Evolutionary conservation across 2,797 vertebrate species (phyloP).

Genomic region (Phoxinus dragarum): DNA sequence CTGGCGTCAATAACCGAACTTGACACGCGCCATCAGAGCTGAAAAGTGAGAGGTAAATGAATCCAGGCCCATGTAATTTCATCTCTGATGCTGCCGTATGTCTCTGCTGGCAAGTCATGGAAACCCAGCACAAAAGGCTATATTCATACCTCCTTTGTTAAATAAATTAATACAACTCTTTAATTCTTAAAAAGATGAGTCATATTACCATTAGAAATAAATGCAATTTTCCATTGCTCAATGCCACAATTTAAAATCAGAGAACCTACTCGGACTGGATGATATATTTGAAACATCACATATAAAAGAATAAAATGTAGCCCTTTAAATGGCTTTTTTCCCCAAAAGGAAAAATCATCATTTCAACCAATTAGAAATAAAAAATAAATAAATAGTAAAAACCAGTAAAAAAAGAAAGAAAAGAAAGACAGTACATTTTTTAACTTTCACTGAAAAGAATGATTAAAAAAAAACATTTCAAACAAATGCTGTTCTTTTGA

Average conservation of each 20-base stretch:
- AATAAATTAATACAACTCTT: constrained; percentile 50
- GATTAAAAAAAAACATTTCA: not conserved
- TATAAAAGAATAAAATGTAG: not conserved
- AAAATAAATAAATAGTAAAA: not conserved
- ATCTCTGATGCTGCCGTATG: constrained; percentile 31
- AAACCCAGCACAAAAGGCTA: constrained; percentile 45
- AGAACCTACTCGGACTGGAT: not conserved
- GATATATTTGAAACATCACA: not conserved
- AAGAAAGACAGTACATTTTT: not conserved
- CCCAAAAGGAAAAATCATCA: not conserved
- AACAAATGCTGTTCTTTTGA: not conserved
- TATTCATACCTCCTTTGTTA: constrained; percentile 48
- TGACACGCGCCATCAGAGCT: not conserved
- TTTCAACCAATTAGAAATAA: not conserved
- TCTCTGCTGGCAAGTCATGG: constrained; percentile 35
- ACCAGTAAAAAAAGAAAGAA: not conserved
- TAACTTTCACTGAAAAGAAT: not conserved
- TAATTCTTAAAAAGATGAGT: constrained; percentile 54
- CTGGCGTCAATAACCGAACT: not conserved
- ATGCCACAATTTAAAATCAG: constrained; percentile 11
- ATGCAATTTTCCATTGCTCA: constrained; percentile 34
- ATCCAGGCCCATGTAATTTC: constrained; percentile 39
- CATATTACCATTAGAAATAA: constrained; percentile 52
- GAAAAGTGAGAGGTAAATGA: constrained; percentile 41
- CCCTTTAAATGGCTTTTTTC: not conserved